Base-by-base conservation (phyloP, 2,888 invertebrate species). In the Prostheceraeus crozeri region DNA sequence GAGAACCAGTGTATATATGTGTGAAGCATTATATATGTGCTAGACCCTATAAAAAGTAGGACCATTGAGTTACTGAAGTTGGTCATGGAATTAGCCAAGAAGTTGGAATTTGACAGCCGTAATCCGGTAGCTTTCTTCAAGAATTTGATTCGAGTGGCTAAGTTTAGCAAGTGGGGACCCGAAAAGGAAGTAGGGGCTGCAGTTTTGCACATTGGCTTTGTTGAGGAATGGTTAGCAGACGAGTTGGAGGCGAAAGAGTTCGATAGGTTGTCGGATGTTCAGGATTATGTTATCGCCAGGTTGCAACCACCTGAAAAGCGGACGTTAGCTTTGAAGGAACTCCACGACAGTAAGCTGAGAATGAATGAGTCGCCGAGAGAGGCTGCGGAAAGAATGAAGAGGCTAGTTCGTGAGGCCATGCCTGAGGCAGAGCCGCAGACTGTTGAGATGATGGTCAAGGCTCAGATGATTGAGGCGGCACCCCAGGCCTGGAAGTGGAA, bases 251-350 rank as follows among this genome's bases (percentile, higher is more conserved):
- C 6, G 16, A 40, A 40, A n/a, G 40, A 14, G 19, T n/a, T 40
- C 16, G 16, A 8, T 6, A 40, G 14, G 8, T 10, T 40, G 6
- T 14, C 6, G 8, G 40, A 40, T 10, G 16, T 40, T 40, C 14
- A 40, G 16, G 14, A 4, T 10, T 14, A 40, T 6, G 16, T 23
- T 16, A 40, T 40, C 6, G 19, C 6, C 6, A 40, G 19, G 40
- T 40, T 40, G 19, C 40, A 8, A n/a, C 40, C 40, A 8, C 40
- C 40, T 16, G 40, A 40, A 14, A 40, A 40, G 40, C 40, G 40
- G 19, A 40, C 40, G 19, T 4, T 40, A 4, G 40, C 40, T 4
- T n/a, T 40, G 8, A 40, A 40, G 40, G 40, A 40, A n/a, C n/a
- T 40, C 14, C 40, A 40, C n/a, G 40, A 40, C 40, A 8, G 8